Conservation (phyloP, 2,888 invertebrate species). For the Ennomos erosarius region DNA sequence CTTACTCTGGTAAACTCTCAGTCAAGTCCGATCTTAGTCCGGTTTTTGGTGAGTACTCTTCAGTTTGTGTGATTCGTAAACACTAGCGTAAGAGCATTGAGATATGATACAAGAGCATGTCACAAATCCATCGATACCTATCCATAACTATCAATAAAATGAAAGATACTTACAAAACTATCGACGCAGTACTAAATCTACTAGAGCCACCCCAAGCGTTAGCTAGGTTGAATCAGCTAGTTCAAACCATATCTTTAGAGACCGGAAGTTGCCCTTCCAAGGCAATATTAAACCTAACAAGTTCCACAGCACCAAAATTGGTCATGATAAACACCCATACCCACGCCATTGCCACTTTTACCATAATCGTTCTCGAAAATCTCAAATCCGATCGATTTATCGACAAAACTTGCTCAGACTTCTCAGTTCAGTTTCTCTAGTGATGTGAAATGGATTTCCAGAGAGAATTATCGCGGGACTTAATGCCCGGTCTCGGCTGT, state of each 20-base stretch:
- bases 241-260: too few species aligned
- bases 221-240: too few species aligned
- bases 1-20: conserved; percentile 91
- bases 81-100: too few species aligned
- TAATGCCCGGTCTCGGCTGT: conserved; percentile 54
- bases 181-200: too few species aligned
- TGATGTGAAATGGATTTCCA: conserved; percentile 74
- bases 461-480: conserved; percentile 63
- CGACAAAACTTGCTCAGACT: conserved; percentile 48
- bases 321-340: conserved; percentile 9
- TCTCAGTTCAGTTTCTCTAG: conserved; percentile 43
- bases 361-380: conserved; percentile 32
- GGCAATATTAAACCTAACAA: conserved; percentile 3
- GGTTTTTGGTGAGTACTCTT: conserved; percentile 91
- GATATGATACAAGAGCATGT: too few species aligned
- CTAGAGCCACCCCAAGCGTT: too few species aligned
- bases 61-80: too few species aligned
- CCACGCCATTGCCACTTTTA: conserved; percentile 26
- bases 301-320: conserved; percentile 3
- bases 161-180: too few species aligned
- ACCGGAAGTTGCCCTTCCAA: too few species aligned
- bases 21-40: conserved; percentile 94
- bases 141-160: too few species aligned
- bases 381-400: conserved; percentile 49
- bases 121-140: too few species aligned